A percentile compares a stretch with the other conserved stretches of the same genome.
Evolutionary conservation across 2,888 invertebrate species (phyloP).

Genomic region (Schizotus pectinicornis): DNA sequence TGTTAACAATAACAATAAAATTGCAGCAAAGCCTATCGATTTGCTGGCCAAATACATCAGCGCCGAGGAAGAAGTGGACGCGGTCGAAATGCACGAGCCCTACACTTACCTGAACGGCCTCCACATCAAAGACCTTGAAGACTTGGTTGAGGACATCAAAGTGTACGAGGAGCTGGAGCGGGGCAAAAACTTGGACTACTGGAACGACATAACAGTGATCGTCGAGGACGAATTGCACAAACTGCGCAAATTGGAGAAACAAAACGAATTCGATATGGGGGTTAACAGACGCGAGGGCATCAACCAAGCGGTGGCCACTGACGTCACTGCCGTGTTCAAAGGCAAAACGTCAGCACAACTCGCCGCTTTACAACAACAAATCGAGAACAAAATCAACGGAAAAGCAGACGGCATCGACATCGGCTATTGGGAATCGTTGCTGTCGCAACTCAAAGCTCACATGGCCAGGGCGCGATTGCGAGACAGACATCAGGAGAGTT

Average conservation of each 20-base stretch:
- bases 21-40: slow-evolving; percentile 92
- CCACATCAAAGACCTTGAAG: slow-evolving; percentile 89
- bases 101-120: slow-evolving; percentile 94
- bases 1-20: slow-evolving; percentile 41
- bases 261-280: slow-evolving; percentile 65
- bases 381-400: slow-evolving; percentile 84
- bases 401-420: slow-evolving; percentile 92
- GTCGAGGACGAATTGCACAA: slow-evolving; percentile 92
- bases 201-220: slow-evolving; percentile 95
- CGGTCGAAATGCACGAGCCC: slow-evolving; percentile 98
- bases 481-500: slow-evolving; percentile 90
- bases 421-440: slow-evolving; percentile 96
- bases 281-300: slow-evolving; percentile 68
- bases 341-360: slow-evolving; percentile 91
- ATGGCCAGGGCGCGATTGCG: slow-evolving; percentile 91
- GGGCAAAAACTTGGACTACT: slow-evolving; percentile 87
- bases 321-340: slow-evolving; percentile 89
- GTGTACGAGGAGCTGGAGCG: slow-evolving; percentile 92
- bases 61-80: slow-evolving; percentile 87
- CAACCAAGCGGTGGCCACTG: slow-evolving; percentile 88
- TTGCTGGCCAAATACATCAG: slow-evolving; percentile 94
- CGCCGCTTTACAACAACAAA: slow-evolving; percentile 80
- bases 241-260: slow-evolving; percentile 75
- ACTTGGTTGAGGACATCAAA: slow-evolving; percentile 94
- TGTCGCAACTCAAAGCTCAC: slow-evolving; percentile 95